Base-by-base conservation (phyloP, 2,888 invertebrate genomes). In the Epistrophe grossulariae region DNA sequence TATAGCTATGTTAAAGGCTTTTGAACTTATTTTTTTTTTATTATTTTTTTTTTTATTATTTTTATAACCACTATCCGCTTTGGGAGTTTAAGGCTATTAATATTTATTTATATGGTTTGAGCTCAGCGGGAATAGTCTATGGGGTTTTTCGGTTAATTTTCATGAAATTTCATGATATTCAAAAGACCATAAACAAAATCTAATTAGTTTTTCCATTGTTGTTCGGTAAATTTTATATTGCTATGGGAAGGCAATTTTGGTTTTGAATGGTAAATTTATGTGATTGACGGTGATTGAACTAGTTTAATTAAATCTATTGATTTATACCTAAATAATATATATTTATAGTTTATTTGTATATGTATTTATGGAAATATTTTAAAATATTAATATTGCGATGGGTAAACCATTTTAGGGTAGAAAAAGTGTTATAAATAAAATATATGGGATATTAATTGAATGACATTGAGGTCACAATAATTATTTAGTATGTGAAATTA, bases 121-220 rank as follows among this genome's bases (percentile, higher is more conserved):
- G n/a, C 31, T n/a, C 55, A 55, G n/a, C 28, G 31, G n/a, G n/a
- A n/a, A n/a, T n/a, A n/a, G n/a, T n/a, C n/a, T n/a, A n/a, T n/a
- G n/a, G 55, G 50, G 13, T 6, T 19, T 52, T 17, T 24, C 13
- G 50, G 28, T 55, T 31, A 55, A 55, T 55, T 55, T 52, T 24
- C 19, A 24, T 50, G 24, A 40, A 73, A 57, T 79, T 68, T 57
- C 35, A 38, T 66, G 66, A n/a, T 35, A 68, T 66, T 78, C 78
- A 72, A 72, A 82, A 72, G 66, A 52, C 17, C 45, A 59, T 78
- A 52, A 66, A 66, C 59, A 72, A 59, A 66, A 72, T 64, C 50
- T 78, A 72, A 78, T 82, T 78, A 78, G 52, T 78, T 50, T 40
- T 48, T 35, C 31, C 60, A 24, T n/a, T 72, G 66, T 66, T 13